These are phyloP conservation scores for Ophiodon elongatus DNA, from an alignment of 2,113 vertebrate genomes.

Conservation along the genomic window DNA sequence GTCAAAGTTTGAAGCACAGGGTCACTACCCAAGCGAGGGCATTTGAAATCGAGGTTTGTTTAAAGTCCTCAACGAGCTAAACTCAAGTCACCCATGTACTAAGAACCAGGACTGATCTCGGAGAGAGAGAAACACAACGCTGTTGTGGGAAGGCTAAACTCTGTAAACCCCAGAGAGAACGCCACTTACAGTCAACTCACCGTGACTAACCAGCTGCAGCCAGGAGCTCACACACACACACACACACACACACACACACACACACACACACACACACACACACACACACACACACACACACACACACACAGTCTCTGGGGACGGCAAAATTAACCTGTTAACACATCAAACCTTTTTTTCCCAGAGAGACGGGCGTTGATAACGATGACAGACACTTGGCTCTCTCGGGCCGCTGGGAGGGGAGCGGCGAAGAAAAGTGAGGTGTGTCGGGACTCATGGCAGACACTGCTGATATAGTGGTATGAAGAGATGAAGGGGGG, in stretches of 20 bases:
- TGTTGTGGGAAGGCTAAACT: not conserved
- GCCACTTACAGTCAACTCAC: constrained; percentile 9
- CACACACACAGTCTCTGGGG: constrained; percentile 36
- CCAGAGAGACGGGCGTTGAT: constrained; percentile 7
- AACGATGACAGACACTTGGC: constrained; percentile 43
- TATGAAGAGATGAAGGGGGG: constrained; percentile 2
- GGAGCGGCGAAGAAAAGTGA: constrained; percentile 18
- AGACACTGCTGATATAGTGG: constrained; percentile 49
- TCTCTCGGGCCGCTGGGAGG: constrained; percentile 32
- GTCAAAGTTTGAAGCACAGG: no score
- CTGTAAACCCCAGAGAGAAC: constrained; percentile 5
- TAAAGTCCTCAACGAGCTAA: no score
- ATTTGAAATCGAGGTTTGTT: no score
- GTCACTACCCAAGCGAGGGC: no score
- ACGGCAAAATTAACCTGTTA: constrained; percentile 58
- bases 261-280: constrained; percentile 6
- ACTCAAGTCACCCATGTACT: no score
- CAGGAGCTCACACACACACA: constrained; percentile 2
- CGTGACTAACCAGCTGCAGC: constrained; percentile 20
- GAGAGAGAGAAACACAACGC: no score
- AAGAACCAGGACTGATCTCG: no score
- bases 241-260: no score
- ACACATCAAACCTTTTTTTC: constrained; percentile 24
- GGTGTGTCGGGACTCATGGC: constrained; percentile 19
- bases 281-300: not conserved